phyloP scores from a whole-genome alignment of 2,797 vertebrate species.

The Huso huso region DNA sequence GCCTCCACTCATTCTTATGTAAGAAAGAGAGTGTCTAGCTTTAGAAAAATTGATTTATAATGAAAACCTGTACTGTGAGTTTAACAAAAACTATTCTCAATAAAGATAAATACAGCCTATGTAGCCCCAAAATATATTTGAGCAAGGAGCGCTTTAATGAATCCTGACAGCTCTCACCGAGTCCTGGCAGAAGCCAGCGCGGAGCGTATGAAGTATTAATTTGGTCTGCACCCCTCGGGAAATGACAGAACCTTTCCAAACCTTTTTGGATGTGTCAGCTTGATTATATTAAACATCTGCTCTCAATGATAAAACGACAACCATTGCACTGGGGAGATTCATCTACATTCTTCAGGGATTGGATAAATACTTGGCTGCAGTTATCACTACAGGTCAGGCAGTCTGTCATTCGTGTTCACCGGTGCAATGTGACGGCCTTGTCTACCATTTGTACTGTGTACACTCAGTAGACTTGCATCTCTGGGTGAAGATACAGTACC shows the following conservation, averaged over 20 bases:
- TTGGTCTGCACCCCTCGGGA: conserved; percentile 4
- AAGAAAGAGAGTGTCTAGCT: no score
- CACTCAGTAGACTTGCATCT: conserved; percentile 1
- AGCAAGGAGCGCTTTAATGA: no score
- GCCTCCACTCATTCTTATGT: no score
- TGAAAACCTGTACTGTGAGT: no score
- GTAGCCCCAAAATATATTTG: no score
- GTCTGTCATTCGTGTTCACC: conserved; percentile 9
- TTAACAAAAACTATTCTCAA: no score
- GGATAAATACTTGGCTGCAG: conserved; percentile 13
- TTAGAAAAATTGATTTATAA: no score
- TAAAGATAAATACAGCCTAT: no score
- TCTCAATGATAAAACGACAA: background rate
- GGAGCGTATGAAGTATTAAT: background rate
- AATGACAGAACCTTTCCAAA: conserved; percentile 4
- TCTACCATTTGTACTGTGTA: conserved; percentile 4
- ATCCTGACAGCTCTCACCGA: no score
- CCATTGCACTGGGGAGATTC: background rate
- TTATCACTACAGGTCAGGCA: background rate
- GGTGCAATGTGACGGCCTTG: background rate
- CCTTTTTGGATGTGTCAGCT: no score
- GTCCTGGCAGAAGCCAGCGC: no score
- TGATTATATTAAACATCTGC: conserved; percentile 13
- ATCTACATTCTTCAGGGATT: conserved; percentile 3
- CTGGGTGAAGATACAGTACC: background rate